Evolutionary conservation across 2,113 vertebrate species (phyloP).

Genomic region (Eidolon helvum): DNA sequence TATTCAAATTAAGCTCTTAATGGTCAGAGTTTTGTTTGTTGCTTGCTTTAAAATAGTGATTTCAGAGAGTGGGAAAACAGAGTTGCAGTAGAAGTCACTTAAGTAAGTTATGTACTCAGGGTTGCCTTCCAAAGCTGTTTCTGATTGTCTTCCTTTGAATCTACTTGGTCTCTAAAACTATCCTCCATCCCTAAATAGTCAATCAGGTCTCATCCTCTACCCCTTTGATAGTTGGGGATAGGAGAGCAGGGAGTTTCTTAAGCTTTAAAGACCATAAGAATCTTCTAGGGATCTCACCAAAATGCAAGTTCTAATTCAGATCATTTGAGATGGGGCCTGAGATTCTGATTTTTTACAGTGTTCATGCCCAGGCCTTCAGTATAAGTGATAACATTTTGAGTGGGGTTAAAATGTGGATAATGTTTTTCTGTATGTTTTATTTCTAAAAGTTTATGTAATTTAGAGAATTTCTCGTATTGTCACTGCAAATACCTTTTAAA

Average conservation of each 20-base stretch:
- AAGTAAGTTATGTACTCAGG: background rate
- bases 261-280: background rate
- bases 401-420: background rate
- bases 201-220: background rate
- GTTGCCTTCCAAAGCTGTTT: background rate
- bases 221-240: background rate
- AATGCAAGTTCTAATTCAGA: background rate
- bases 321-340: background rate
- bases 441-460: background rate
- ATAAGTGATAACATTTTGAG: background rate
- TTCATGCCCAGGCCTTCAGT: background rate
- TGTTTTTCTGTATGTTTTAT: slow-evolving; percentile 2
- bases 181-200: background rate
- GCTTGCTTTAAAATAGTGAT: background rate
- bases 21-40: background rate
- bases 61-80: background rate
- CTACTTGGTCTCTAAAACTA: background rate
- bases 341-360: background rate
- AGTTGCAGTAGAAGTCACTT: background rate
- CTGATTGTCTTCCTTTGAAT: background rate
- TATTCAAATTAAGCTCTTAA: background rate
- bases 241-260: background rate
- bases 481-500: background rate
- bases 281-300: background rate
- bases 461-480: background rate